phyloP scores from a whole-genome alignment of 2,113 vertebrate genomes.

The Tamias sibiricus region DNA sequence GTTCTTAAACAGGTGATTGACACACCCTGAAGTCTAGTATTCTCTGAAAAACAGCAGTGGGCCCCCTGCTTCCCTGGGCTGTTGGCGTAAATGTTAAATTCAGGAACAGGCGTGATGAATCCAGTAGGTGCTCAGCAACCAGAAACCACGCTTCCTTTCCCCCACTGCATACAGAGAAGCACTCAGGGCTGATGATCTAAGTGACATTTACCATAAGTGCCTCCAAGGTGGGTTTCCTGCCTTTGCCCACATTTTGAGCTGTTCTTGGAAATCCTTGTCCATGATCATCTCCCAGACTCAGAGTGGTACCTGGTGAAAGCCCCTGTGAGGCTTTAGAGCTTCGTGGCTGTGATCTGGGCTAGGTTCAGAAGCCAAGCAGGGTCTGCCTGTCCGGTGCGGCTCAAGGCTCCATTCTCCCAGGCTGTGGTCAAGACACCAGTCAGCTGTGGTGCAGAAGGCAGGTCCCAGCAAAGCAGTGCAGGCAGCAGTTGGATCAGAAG shows the following conservation, averaged over 20 bases:
- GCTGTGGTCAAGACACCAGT: not conserved
- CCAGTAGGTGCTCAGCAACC: not conserved
- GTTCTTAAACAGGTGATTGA: not conserved
- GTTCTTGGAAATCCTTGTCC: not conserved
- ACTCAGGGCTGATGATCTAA: fast-evolving
- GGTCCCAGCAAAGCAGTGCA: fast-evolving
- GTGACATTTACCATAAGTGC: fast-evolving
- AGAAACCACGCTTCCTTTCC: not conserved
- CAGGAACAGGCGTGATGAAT: not conserved
- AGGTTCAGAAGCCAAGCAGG: not conserved
- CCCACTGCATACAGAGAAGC: not conserved
- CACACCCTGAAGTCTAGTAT: not conserved
- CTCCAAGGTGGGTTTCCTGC: not conserved
- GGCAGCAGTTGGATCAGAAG: not conserved
- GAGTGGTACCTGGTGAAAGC: not conserved
- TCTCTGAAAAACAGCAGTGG: not conserved
- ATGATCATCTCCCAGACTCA: not conserved
- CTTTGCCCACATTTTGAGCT: not conserved
- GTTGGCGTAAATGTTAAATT: not conserved
- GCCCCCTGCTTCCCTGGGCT: not conserved
- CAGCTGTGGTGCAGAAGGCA: not conserved
- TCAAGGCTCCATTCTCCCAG: not conserved
- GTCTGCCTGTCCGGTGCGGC: not conserved
- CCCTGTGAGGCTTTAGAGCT: too few species aligned
- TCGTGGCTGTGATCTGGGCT: not conserved